These are phyloP conservation scores for Piaya cayana DNA, from an alignment of 2,113 vertebrate species.

Conservation along the genomic window DNA sequence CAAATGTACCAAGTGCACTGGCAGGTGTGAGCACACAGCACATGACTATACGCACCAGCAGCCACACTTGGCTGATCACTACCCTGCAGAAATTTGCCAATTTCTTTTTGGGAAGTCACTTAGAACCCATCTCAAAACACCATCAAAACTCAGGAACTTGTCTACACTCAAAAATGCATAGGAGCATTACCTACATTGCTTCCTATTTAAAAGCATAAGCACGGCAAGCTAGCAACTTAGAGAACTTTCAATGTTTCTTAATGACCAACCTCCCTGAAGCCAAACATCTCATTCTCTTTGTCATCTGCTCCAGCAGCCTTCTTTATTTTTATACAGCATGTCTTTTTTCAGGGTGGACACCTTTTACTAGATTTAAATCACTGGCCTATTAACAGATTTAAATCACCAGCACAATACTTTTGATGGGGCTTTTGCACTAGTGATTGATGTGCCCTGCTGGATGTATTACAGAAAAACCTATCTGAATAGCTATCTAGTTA, in stretches of 20 bases:
- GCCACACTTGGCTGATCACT: background rate
- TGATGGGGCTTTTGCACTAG: background rate
- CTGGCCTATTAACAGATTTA: background rate
- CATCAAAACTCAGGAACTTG: background rate
- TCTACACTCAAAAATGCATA: background rate
- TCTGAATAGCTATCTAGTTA: background rate
- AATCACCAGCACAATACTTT: background rate
- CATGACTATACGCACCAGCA: background rate
- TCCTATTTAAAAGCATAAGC: background rate
- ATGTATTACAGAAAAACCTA: background rate
- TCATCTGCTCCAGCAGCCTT: background rate
- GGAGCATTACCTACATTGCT: background rate
- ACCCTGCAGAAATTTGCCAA: background rate
- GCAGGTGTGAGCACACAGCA: rapidly evolving
- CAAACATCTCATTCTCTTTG: background rate
- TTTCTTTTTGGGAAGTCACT: background rate
- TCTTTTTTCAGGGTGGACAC: background rate
- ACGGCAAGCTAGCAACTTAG: background rate
- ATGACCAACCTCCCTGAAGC: background rate
- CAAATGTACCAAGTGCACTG: background rate
- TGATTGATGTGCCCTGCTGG: background rate
- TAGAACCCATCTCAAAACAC: background rate
- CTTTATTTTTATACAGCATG: background rate
- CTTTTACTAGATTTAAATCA: background rate
- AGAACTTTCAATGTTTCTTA: background rate